phyloP scores from a whole-genome alignment of 2,797 vertebrate species.

The Sebastes alutus region DNA sequence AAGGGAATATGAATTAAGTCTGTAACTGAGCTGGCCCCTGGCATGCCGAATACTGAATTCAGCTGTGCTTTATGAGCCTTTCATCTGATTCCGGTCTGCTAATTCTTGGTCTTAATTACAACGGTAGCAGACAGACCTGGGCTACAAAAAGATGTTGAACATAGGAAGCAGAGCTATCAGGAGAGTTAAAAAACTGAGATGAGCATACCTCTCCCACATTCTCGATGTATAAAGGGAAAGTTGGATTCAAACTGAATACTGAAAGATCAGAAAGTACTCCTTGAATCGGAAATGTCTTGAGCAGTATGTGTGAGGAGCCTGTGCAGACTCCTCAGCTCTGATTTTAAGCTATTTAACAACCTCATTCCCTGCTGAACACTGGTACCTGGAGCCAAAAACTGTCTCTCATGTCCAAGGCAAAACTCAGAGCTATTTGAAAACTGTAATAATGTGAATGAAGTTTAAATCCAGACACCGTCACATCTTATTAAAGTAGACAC shows the following conservation, averaged over 20 bases:
- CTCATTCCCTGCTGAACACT: constrained; percentile 50
- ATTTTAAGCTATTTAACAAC: constrained; percentile 65
- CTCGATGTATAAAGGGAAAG: constrained; percentile 52
- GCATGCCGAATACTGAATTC: constrained; percentile 58
- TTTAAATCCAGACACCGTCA: constrained; percentile 65
- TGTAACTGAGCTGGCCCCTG: constrained; percentile 67
- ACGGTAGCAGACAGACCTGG: constrained; percentile 49
- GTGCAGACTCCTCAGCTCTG: constrained; percentile 40
- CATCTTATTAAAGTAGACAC: constrained; percentile 61
- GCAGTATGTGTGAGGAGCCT: constrained; percentile 24
- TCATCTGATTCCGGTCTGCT: constrained; percentile 70
- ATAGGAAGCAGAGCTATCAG: constrained; percentile 57
- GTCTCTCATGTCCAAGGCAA: constrained; percentile 44
- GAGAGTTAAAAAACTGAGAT: constrained; percentile 25
- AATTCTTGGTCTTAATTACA: constrained; percentile 75
- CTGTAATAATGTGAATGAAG: constrained; percentile 52
- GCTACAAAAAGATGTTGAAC: constrained; percentile 52
- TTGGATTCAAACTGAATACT: constrained; percentile 51
- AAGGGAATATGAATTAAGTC: constrained; percentile 77
- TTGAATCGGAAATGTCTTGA: constrained; percentile 51
- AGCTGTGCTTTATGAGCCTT: constrained; percentile 69
- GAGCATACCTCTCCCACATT: constrained; percentile 54
- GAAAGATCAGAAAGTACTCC: constrained; percentile 49
- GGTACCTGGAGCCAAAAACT: constrained; percentile 41
- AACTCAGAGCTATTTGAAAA: constrained; percentile 54